Evolutionary conservation across 2,888 invertebrate genomes (phyloP).

Genomic region (Andricus curvator): DNA sequence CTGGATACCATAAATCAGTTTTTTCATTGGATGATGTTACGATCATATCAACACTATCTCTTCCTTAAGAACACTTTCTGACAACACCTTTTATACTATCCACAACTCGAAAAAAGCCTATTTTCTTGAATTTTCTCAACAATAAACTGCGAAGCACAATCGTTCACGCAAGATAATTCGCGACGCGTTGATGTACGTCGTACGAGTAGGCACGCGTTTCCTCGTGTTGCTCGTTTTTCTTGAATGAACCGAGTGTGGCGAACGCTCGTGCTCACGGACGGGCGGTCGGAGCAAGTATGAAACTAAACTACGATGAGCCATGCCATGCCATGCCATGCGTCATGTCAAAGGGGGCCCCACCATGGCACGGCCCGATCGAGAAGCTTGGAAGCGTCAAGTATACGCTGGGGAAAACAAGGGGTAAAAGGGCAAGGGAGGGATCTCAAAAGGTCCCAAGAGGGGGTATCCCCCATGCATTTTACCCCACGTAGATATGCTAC

Average conservation of each 20-base stretch:
- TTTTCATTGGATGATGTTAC: background rate
- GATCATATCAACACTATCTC: background rate
- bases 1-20: background rate
- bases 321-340: conserved; percentile 51
- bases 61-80: background rate
- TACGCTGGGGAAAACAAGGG: conserved; percentile 47
- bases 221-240: conserved; percentile 36
- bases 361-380: conserved; percentile 61
- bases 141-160: conserved; percentile 27
- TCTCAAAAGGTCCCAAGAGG: conserved; percentile 53
- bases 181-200: conserved; percentile 21
- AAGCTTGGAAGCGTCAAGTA: conserved; percentile 61
- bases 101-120: background rate
- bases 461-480: conserved; percentile 48
- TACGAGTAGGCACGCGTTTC: conserved; percentile 36
- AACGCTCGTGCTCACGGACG: conserved; percentile 57
- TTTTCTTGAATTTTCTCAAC: background rate
- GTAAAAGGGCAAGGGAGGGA: conserved; percentile 50
- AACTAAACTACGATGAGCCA: conserved; percentile 56
- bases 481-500: conserved; percentile 40
- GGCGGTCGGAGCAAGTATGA: conserved; percentile 65
- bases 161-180: conserved; percentile 20
- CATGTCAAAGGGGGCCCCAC: conserved; percentile 46
- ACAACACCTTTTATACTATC: background rate
- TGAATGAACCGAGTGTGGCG: conserved; percentile 45